Evolutionary conservation across 2,797 vertebrate genomes (phyloP), one percentile per base, ranked within the genome.

Genomic region (Zalophus californianus): DNA sequence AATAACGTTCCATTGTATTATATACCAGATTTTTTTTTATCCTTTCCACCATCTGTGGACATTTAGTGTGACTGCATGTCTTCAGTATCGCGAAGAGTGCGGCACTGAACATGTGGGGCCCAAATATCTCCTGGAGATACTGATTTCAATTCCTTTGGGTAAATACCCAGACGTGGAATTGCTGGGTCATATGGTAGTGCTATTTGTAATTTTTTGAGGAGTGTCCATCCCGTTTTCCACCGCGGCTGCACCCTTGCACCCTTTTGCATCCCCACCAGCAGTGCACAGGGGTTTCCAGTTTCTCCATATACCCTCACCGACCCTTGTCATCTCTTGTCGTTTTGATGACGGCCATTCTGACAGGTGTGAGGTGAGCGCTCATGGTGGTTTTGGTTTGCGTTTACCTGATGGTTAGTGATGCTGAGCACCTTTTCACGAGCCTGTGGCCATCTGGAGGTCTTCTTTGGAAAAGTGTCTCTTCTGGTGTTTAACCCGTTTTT

Each of bases 171-270:
- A 0, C 0, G 32, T 5, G 25, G 41, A 5, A 20, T 14, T 38
- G 32, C 80, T 3, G 68, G 41, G 2, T 32, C 15, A 15, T 3
- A 20, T 0, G 41, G 54, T 14, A 1, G 90, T 2, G 10, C 35
- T 25, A 0, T 1, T 62, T 84, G 38, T 11, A 18, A 3, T 2
- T 20, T 66, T 32, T 13, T 11, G 29, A 50, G 91, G 83, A 2
- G 7, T 35, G 18, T n/a, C 48, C 44, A 4, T 11, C 13, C 60
- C 15, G 32, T 21, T 70, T 23, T 38, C 32, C 52, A 1, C 25
- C 5, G 52, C 1, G 64, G 32, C 32, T 0, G 25, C 8, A 0
- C 38, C 16, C 1, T 2, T 0, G 25, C 8, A 0, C 38, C 16
- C 1, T 2, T 27, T 5, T 41, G 38, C 9, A 3, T 38, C 14